Evolutionary conservation across 2,113 vertebrate species (phyloP).

Genomic region (Strigops habroptila): DNA sequence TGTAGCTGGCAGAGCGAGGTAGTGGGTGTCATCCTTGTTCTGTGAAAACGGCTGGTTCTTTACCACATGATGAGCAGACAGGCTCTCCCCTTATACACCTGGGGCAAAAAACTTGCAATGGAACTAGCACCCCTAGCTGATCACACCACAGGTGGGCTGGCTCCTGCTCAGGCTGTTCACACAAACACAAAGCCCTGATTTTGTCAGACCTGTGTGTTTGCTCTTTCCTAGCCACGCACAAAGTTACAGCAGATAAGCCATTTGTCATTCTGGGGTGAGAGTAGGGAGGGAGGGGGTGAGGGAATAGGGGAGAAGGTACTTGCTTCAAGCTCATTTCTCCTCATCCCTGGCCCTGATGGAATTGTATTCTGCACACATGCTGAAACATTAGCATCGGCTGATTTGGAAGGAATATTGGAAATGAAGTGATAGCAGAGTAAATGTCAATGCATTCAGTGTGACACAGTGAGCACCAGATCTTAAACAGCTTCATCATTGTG

Average conservation of each 20-base stretch:
- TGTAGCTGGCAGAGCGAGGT: neutral
- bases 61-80: fast-evolving
- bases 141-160: neutral
- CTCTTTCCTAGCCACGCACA: neutral
- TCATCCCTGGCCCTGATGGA: neutral
- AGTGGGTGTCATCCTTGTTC: neutral
- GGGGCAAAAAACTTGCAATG: neutral
- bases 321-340: constrained; percentile 4
- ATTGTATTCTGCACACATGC: constrained; percentile 72
- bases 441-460: constrained; percentile 91
- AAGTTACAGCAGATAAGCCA: neutral
- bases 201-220: neutral
- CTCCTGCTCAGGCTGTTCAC: neutral
- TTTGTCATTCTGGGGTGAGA: neutral
- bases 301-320: neutral
- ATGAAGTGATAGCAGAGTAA: constrained; percentile 85
- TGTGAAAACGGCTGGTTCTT: neutral
- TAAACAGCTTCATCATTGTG: constrained; percentile 82
- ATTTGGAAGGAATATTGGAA: constrained; percentile 84
- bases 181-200: neutral
- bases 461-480: constrained; percentile 79
- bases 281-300: neutral
- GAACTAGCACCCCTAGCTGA: neutral
- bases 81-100: neutral
- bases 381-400: constrained; percentile 80